Evolutionary conservation across 2,797 vertebrate species (phyloP), one percentile per base, ranked within the genome.

Genomic region (Synaphobranchus kaupii): DNA sequence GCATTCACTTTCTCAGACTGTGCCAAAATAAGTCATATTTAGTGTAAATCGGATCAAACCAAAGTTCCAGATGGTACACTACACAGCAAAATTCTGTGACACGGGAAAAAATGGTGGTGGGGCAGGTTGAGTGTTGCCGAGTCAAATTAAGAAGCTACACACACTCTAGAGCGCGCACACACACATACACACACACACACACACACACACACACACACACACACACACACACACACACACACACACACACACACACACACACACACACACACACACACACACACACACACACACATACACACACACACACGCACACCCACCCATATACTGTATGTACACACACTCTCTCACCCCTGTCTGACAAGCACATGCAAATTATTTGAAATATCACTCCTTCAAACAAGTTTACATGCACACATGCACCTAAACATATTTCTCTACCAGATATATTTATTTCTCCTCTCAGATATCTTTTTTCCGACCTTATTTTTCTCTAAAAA

Each of bases 261-360:
- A 48, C 22, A 25, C 58, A 50, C 60, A 22, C 28, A 48, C 47
- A 20, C 47, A 54, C 60, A 0, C 44, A 84, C 83, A 60, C 58
- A 84, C 83, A 63, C 60, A 66, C 86, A 84, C 17, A 44, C 86
- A 80, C 86, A 56, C 71, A 31, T 39, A 84, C 84, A 66, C 82
- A 87, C 88, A 85, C 73, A 6, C 25, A 54, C 12, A 81, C n/a
- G 34, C 85, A 25, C 5, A 66, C 48, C 63, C 58, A 84, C 82
- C 54, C 48, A 84, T 81, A 66, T 13, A 84, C n/a, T 44, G 34
- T 12, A 63, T 83, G 84, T 44, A 84, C 58, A 86, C 48, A 84
- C 34, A 68, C 31, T 58, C 48, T 28, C 15, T 54, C 83, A 48
- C 82, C 1, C n/a, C 50, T 73, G 20, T 80, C 52, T 10, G 31